Evolutionary conservation across 2,113 vertebrate genomes (phyloP).

Genomic region (Bagarius yarrelli): DNA sequence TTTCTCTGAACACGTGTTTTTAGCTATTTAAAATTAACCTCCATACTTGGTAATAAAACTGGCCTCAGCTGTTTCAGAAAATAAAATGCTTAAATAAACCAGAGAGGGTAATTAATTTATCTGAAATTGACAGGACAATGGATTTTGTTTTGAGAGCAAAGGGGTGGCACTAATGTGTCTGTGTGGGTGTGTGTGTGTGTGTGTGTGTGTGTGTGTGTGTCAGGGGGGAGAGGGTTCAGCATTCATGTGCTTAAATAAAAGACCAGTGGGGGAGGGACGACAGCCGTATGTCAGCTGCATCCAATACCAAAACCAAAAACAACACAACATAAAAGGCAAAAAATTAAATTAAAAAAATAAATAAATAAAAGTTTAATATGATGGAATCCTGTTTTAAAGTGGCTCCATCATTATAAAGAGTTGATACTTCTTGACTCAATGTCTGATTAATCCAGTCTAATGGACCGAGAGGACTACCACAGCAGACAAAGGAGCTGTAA

Average conservation of each 20-base stretch:
- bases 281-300: slow-evolving; percentile 11
- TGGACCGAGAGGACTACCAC: slow-evolving; percentile 55
- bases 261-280: slow-evolving; percentile 17
- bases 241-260: slow-evolving; percentile 23
- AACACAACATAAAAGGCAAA: neutral
- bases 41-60: neutral
- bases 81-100: neutral
- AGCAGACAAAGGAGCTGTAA: slow-evolving; percentile 46
- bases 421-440: slow-evolving; percentile 49
- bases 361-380: neutral
- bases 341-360: neutral
- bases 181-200: too few species aligned
- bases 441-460: slow-evolving; percentile 68
- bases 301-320: slow-evolving; percentile 17
- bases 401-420: slow-evolving; percentile 30
- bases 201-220: too few species aligned
- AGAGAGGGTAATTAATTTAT: slow-evolving; percentile 25
- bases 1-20: too few species aligned
- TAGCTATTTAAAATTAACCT: neutral
- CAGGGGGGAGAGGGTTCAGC: neutral
- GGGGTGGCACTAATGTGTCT: slow-evolving; percentile 7
- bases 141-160: slow-evolving; percentile 15
- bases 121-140: slow-evolving; percentile 34
- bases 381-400: neutral
- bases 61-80: neutral